Base-by-base conservation (phyloP, 2,797 vertebrate species). In the Pterois miles region DNA sequence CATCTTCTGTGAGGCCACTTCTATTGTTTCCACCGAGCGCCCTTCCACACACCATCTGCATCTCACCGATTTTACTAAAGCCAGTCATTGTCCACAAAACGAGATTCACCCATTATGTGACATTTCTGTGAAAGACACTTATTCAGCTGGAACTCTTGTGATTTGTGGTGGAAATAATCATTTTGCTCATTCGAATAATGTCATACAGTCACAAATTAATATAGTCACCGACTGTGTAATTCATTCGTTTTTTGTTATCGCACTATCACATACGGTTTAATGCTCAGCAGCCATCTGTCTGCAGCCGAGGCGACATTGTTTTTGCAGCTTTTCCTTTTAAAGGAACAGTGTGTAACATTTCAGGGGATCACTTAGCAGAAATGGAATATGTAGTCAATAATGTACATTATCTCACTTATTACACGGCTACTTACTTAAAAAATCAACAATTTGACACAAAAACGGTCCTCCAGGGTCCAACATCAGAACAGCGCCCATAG, bases 11-110 rank as follows among this genome's bases (percentile, higher is more conserved):
- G 60, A 29, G 65, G 56, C n/a, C 18, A 14, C 60, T 40, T 73
- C 8, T 57, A 58, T 34, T 67, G 63, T 81, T 76, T 50, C 52
- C 56, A 64, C 12, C 20, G 16, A 65, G 46, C 16, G 16, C 46
- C 38, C 38, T 10, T 33, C 63, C 52, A 63, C 54, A 34, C 10
- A 8, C 20, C 33, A 20, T 66, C 57, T 65, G 52, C 53, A 40
- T 59, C 57, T 59, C 38, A 11, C 18, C 12, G 6, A 23, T 56
- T 69, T 69, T 6, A 69, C 5, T 18, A 5, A 52, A 56, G 56
- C 50, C 52, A 71, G 23, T 52, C 62, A 75, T 18, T 29, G 25
- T 53, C 65, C 64, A 36, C 27, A 31, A 74, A 65, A 43, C 7
- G 16, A 31, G 25, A 38, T 23, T 18, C 6, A 34, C 16, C 2